Evolutionary conservation across 2,888 invertebrate genomes (phyloP).

Genomic region (Cephus sareptanus): DNA sequence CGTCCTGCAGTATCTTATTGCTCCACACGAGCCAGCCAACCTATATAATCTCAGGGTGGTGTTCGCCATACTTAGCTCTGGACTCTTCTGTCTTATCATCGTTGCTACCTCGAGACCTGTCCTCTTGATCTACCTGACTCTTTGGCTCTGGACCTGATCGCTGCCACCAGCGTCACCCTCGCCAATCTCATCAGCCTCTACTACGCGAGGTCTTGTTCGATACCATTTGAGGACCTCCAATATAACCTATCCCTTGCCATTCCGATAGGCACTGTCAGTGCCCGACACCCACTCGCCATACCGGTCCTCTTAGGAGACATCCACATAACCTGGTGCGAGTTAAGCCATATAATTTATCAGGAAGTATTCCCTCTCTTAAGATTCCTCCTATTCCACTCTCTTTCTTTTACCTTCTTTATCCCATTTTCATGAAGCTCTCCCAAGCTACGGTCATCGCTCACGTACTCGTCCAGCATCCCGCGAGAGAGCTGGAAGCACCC

Average conservation of each 20-base stretch:
- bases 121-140: not conserved
- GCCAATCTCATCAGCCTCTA: not conserved
- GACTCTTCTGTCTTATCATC: slow-evolving; percentile 41
- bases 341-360: not conserved
- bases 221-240: slow-evolving; percentile 61
- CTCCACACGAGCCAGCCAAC: slow-evolving; percentile 19
- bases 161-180: slow-evolving; percentile 21
- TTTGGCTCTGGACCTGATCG: slow-evolving; percentile 31
- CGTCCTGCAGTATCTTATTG: slow-evolving; percentile 48
- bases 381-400: not conserved
- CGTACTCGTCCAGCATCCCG: not conserved
- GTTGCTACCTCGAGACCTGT: not conserved
- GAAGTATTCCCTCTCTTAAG: not conserved
- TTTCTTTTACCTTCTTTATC: not conserved
- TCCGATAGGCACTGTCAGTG: slow-evolving; percentile 55
- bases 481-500: not conserved
- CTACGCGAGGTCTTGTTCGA: slow-evolving; percentile 44
- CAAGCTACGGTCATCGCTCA: not conserved
- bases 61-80: slow-evolving; percentile 28
- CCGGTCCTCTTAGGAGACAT: not conserved
- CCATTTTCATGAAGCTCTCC: not conserved
- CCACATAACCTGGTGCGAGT: not conserved
- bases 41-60: slow-evolving; percentile 19
- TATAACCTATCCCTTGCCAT: slow-evolving; percentile 52
- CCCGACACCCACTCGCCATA: slow-evolving; percentile 43